A percentile compares a stretch with the other conserved stretches of the same genome.
These are phyloP conservation scores for Heteromormyrus szaboi DNA, from an alignment of 2,797 vertebrate genomes.

Conservation along the genomic window DNA sequence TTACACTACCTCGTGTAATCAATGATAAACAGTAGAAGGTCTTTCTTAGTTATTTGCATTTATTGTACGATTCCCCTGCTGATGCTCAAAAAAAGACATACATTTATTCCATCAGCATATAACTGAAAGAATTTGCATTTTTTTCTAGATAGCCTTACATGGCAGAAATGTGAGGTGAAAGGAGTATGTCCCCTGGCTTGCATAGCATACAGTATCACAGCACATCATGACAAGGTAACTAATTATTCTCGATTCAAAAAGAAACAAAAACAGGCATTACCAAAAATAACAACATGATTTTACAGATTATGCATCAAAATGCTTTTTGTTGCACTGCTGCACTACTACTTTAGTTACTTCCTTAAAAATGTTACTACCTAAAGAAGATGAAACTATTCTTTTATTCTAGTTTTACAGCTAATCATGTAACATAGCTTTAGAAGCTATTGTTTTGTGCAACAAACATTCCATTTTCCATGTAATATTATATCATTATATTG, in stretches of 20 bases:
- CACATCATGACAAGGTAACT: slow-evolving; percentile 66
- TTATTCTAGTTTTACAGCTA: neutral
- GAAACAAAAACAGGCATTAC: neutral
- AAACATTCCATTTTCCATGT: neutral
- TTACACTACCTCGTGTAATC: neutral
- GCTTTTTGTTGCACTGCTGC: neutral
- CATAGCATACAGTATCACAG: slow-evolving; percentile 51
- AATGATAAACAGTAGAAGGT: neutral
- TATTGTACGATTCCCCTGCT: neutral
- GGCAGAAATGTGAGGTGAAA: slow-evolving; percentile 60
- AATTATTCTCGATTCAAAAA: neutral
- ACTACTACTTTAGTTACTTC: neutral
- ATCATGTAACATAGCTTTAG: neutral
- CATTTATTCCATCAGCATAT: neutral
- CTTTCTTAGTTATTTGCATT: neutral
- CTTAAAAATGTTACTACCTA: neutral
- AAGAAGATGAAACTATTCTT: neutral
- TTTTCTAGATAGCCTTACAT: slow-evolving; percentile 51
- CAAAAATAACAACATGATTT: neutral
- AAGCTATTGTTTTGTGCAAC: neutral
- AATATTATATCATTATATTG: neutral
- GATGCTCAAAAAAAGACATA: neutral
- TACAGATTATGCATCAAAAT: neutral
- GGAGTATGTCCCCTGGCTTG: slow-evolving; percentile 55
- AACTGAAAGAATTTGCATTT: slow-evolving; percentile 6